phyloP scores from a whole-genome alignment of 2,113 vertebrate species.

The Agelaius tricolor region DNA sequence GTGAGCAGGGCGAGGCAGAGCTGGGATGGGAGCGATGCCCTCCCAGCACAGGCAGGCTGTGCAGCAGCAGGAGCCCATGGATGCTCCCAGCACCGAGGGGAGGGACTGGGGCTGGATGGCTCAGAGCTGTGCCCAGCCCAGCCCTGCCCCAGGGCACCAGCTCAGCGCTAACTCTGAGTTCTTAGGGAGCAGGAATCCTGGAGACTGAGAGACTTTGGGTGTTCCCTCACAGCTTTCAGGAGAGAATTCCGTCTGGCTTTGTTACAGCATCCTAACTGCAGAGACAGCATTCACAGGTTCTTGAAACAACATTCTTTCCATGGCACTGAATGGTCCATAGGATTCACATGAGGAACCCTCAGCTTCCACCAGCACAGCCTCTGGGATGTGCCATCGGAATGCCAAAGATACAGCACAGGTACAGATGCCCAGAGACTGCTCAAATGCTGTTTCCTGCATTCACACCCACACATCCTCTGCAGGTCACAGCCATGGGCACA shows the following conservation, averaged over 20 bases:
- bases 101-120: not conserved
- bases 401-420: not conserved
- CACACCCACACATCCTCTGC: not conserved
- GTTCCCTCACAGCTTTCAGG: not conserved
- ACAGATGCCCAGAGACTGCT: not conserved
- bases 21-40: not conserved
- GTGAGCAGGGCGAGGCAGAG: not conserved
- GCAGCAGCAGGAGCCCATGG: not conserved
- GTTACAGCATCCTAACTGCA: not conserved
- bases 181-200: not conserved
- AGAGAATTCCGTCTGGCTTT: not conserved
- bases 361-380: rapidly evolving
- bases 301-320: not conserved
- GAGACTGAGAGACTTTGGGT: not conserved
- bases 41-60: rapidly evolving
- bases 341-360: not conserved
- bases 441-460: not conserved
- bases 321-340: no score
- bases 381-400: not conserved
- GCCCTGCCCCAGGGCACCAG: not conserved
- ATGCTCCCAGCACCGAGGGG: not conserved
- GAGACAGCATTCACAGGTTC: not conserved
- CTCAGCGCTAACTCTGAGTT: not conserved
- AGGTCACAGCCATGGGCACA: not conserved
- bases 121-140: not conserved